These are phyloP conservation scores for Synergus laeviventris DNA, from an alignment of 2,888 invertebrate genomes.

Conservation along the genomic window DNA sequence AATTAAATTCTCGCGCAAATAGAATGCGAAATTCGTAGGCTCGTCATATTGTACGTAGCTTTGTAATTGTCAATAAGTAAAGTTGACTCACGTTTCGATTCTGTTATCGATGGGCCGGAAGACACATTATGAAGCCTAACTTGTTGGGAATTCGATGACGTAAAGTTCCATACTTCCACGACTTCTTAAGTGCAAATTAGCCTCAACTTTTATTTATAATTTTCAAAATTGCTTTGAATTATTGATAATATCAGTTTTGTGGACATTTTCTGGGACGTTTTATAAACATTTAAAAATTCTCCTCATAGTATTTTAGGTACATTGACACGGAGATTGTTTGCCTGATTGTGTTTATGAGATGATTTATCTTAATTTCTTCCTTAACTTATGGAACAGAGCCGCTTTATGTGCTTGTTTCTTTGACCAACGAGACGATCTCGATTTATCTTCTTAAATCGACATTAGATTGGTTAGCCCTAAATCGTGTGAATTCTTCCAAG, in stretches of 20 bases:
- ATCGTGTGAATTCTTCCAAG: background rate
- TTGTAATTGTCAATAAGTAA: constrained; percentile 10
- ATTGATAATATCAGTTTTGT: no score
- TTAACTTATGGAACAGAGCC: background rate
- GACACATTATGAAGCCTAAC: constrained; percentile 17
- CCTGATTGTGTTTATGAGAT: background rate
- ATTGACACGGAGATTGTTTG: background rate
- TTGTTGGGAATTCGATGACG: constrained; percentile 29
- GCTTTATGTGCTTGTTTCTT: background rate
- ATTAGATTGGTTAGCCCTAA: background rate
- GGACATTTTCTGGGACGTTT: no score
- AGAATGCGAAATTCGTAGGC: background rate
- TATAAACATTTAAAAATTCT: background rate
- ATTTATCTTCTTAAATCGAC: constrained; percentile 20
- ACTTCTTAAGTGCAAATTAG: background rate
- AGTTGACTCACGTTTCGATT: constrained; percentile 24
- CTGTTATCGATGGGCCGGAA: constrained; percentile 21
- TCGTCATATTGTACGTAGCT: background rate
- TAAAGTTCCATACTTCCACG: background rate
- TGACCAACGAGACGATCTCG: constrained; percentile 13
- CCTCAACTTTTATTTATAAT: background rate
- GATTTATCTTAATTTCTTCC: background rate
- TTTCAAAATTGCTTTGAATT: background rate
- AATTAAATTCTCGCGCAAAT: constrained; percentile 10
- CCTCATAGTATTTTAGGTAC: background rate